A percentile compares a stretch with the other conserved stretches of the same genome.
Evolutionary conservation across 2,888 invertebrate species (phyloP).

Genomic region (Bombylius major): DNA sequence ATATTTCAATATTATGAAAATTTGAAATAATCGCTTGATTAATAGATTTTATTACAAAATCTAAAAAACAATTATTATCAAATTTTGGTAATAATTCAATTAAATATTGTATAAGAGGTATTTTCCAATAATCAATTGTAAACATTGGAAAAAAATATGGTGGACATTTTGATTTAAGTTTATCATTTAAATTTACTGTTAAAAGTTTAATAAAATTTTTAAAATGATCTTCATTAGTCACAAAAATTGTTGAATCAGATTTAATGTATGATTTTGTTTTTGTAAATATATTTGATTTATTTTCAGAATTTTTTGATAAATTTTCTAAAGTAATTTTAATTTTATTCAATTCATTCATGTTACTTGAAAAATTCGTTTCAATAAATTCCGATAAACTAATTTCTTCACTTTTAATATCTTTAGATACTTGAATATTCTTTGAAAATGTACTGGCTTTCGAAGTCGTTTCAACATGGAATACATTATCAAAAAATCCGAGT

Average conservation of each 20-base stretch:
- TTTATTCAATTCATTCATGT: background rate
- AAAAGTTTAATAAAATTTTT: background rate
- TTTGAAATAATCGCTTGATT: conserved; percentile 4
- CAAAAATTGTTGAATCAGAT: background rate
- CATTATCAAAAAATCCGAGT: background rate
- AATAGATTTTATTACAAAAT: conserved; percentile 1
- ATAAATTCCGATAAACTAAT: background rate
- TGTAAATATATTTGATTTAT: background rate
- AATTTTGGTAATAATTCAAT: background rate
- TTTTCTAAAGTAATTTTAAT: background rate
- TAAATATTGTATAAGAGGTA: conserved; percentile 1
- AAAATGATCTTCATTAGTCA: background rate
- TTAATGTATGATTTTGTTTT: background rate
- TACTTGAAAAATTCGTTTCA: background rate
- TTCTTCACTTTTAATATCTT: background rate
- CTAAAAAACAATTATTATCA: background rate
- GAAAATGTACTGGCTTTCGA: too few species aligned
- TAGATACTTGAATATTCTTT: background rate
- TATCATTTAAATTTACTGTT: background rate
- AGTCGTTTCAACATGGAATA: background rate
- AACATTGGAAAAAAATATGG: conserved; percentile 7
- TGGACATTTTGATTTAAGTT: background rate
- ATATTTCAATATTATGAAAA: background rate
- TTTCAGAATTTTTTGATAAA: background rate
- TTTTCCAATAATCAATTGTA: conserved; percentile 1